Evolutionary conservation across 2,797 vertebrate species (phyloP).

Genomic region (Meda fulgida): DNA sequence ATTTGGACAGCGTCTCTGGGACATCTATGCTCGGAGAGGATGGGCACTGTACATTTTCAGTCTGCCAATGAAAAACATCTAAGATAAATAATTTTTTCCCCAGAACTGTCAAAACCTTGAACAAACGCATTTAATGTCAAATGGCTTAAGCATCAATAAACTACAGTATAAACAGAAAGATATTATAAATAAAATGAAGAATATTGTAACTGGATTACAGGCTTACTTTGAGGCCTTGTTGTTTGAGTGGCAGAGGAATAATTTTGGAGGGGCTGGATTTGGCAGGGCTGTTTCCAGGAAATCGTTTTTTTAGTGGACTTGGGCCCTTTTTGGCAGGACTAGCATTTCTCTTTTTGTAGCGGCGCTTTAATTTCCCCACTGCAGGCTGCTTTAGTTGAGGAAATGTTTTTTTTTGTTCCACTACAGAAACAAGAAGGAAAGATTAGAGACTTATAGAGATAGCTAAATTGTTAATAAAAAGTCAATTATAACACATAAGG

Average conservation of each 20-base stretch:
- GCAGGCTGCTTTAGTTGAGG: conserved; percentile 82
- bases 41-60: conserved; percentile 80
- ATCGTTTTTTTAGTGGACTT: conserved; percentile 86
- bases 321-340: conserved; percentile 84
- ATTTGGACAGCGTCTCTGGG: conserved; percentile 65
- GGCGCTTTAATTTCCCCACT: conserved; percentile 82
- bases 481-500: neutral
- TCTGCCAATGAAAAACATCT: conserved; percentile 68
- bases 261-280: conserved; percentile 82
- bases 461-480: neutral
- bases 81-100: neutral
- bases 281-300: conserved; percentile 78
- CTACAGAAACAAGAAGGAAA: conserved; percentile 66
- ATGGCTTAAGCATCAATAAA: neutral
- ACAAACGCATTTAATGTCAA: neutral
- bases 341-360: conserved; percentile 82
- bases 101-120: neutral
- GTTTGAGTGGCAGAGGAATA: conserved; percentile 76
- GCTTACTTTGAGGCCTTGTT: conserved; percentile 82
- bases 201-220: neutral
- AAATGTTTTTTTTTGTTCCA: conserved; percentile 84
- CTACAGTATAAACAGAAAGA: neutral
- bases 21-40: conserved; percentile 71
- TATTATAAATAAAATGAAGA: neutral
- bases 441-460: conserved; percentile 6